phyloP scores from a whole-genome alignment of 2,113 vertebrate species.

The Piliocolobus tephrosceles region DNA sequence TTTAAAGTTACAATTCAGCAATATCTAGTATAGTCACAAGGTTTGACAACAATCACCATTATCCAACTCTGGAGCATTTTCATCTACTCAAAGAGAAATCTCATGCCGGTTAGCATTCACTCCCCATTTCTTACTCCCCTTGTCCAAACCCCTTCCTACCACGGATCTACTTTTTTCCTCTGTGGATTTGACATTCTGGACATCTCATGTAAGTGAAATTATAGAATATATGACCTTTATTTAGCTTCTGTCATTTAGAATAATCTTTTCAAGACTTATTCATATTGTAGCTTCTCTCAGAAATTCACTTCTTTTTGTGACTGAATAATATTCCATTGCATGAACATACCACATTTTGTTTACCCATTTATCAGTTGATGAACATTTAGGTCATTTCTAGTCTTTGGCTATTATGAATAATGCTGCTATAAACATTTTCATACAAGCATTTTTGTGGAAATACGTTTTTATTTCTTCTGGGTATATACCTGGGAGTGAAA shows the following conservation, averaged over 20 bases:
- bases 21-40: neutral
- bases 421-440: neutral
- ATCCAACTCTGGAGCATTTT: neutral
- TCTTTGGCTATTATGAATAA: neutral
- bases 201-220: neutral
- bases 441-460: neutral
- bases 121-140: neutral
- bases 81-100: neutral
- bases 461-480: neutral
- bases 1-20: neutral
- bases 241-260: neutral
- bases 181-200: neutral
- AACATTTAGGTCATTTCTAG: neutral
- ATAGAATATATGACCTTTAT: neutral
- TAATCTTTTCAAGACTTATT: neutral
- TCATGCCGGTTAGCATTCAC: neutral
- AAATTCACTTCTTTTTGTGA: neutral
- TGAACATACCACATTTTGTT: neutral
- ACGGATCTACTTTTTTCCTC: neutral
- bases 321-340: neutral
- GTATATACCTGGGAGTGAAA: neutral
- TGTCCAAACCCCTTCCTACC: neutral
- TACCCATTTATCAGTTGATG: neutral
- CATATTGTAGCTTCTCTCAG: neutral
- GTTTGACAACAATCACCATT: neutral